Evolutionary conservation across 2,888 invertebrate species (phyloP), one percentile per base, ranked within the genome.

Genomic region (Neria commutata): DNA sequence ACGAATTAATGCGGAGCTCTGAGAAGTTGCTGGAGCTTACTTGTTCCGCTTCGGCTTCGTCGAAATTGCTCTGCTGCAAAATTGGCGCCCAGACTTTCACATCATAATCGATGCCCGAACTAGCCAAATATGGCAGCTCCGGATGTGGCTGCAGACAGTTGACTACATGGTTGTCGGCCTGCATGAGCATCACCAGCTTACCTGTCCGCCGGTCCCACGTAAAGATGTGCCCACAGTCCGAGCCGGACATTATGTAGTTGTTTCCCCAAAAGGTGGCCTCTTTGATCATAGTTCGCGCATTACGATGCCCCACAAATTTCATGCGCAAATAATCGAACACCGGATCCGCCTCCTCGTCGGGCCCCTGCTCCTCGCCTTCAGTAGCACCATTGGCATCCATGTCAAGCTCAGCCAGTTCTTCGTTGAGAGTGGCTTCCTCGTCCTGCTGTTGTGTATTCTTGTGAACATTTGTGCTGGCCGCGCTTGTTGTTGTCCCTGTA

Each of bases 21-120:
- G 2, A 26, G n/a, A n/a, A n/a, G n/a, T n/a, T n/a, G n/a, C n/a
- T 16, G 6, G 3, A 19, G 67, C 69, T 62, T 67, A 76, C 75
- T 64, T 88, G 88, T 60, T 86, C 85, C 0, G 91, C 90, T 68
- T 84, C 83, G 50, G 82, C 83, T 26, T 79, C 81, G 75, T 91
- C 87, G 75, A 90, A 92, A 49, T 73, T 82, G 0, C 86, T 79
- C 56, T 87, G 85, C 21, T 86, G 83, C 48, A 84, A 83, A n/a
- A 86, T 79, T 0, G 93, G 93, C 1, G 89, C 86, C 91, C 92
- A 94, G 1, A 94, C 79, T 80, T 94, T 94, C 24, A 94, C 86
- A 76, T 93, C 91, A 76, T 93, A 91, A 76, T 94, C 93, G 62
- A 94, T 93, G n/a, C 94, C 94, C 63, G 92, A 92, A 11, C 92